Conservation (phyloP, 2,113 vertebrate species). For the Emydura subglobosa region DNA sequence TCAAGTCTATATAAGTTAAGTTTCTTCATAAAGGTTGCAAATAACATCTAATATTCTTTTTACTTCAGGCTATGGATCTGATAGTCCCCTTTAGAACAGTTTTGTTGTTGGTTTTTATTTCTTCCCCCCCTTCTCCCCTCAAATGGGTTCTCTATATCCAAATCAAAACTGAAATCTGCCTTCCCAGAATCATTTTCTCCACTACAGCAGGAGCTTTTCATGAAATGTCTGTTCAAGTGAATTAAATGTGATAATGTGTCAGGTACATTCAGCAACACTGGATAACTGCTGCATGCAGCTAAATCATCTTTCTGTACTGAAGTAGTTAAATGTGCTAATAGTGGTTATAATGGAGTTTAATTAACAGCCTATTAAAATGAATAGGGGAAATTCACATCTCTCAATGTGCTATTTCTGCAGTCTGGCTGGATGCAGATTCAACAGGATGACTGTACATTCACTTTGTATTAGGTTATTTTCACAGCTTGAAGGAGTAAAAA, state of each 20-base stretch:
- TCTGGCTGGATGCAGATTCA: background rate
- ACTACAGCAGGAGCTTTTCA: background rate
- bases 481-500: background rate
- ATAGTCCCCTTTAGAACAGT: background rate
- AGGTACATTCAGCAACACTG: background rate
- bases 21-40: background rate
- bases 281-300: background rate
- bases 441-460: background rate
- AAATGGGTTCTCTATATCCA: background rate
- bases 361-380: too few relatives aligned
- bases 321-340: background rate
- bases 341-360: background rate
- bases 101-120: background rate
- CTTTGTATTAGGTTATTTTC: background rate
- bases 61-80: background rate
- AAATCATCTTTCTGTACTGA: background rate
- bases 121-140: background rate
- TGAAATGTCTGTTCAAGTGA: background rate
- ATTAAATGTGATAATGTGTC: background rate
- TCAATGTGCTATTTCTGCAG: background rate
- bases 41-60: background rate
- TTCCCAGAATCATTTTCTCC: background rate
- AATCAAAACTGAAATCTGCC: background rate
- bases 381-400: too few relatives aligned
- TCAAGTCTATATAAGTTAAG: background rate